Conservation (phyloP, 1,140 invertebrate species). For the Euwallacea similis region DNA sequence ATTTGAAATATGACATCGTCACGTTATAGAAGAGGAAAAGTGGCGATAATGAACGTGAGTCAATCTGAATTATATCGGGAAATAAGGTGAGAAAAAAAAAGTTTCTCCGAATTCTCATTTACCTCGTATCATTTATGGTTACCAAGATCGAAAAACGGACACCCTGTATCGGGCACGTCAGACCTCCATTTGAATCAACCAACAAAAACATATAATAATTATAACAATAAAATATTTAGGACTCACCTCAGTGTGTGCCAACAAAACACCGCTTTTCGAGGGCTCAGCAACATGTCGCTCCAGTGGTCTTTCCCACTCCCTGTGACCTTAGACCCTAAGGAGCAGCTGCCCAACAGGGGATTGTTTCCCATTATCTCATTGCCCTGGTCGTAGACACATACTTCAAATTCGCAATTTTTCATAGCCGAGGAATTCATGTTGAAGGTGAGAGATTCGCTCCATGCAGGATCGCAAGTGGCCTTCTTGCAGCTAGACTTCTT, state of each 20-base stretch:
- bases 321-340: slow-evolving; percentile 67
- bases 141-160: background rate
- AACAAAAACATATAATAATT: background rate
- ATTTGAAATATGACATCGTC: no score
- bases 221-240: background rate
- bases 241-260: slow-evolving; percentile 78
- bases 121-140: background rate
- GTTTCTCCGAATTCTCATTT: background rate
- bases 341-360: slow-evolving; percentile 70
- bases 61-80: no score
- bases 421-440: slow-evolving; percentile 74
- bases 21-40: no score
- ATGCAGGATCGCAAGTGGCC: slow-evolving; percentile 85
- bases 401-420: slow-evolving; percentile 74
- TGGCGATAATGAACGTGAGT: no score
- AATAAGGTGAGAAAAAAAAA: background rate
- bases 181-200: no score
- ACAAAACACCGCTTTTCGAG: slow-evolving; percentile 79
- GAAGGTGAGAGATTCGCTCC: slow-evolving; percentile 93
- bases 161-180: background rate
- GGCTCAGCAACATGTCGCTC: slow-evolving; percentile 78
- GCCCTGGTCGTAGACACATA: slow-evolving; percentile 64
- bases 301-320: slow-evolving; percentile 72
- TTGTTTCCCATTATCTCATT: slow-evolving; percentile 69
- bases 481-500: slow-evolving; percentile 91